Evolutionary conservation across 2,888 invertebrate genomes (phyloP), one percentile per base, ranked within the genome.

Genomic region (Polydrusus pterygomalis): DNA sequence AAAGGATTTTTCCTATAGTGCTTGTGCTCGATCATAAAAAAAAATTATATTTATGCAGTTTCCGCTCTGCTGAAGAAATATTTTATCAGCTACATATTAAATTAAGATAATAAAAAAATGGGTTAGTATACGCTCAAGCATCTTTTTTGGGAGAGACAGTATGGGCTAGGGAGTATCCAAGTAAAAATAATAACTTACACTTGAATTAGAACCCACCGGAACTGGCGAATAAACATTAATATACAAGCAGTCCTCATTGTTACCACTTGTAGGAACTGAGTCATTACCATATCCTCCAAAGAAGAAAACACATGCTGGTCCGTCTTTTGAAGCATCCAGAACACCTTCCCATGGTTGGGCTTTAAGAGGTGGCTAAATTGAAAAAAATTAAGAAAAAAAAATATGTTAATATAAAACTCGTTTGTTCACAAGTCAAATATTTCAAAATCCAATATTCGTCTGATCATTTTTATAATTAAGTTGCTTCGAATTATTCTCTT

Each of bases 171-270:
- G 25, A 5, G 5, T 43, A 5, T 43, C 13, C 1, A 43, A 43
- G n/a, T 6, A 3, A 43, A 30, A 40, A n/a, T n/a, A 18, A 38
- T 15, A 38, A 65, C 65, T 65, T 74, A 69, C 69, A 43, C 40
- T 69, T 9, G 43, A 54, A 40, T 68, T 17, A 20, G 40, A 45
- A n/a, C 20, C 38, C 6, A 49, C 49, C 20, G 70, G 49, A 74
- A 75, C 63, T 5, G 80, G 79, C 0, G 81, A 79, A 18, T 77
- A 81, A 1, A 81, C 80, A 69, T 80, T 81, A 20, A 81, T 67
- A 51, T 78, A 80, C 9, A 81, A 74, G 34, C 81, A 81, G 30
- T 81, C 76, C 74, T 81, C 81, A 34, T 65, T 79, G 60, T 80
- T 76, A 20, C 79, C 80, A 47, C 74, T 64, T 8, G 78, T 78